These are phyloP conservation scores for Myopa tessellatipennis DNA, from an alignment of 2,888 invertebrate genomes.

Conservation along the genomic window DNA sequence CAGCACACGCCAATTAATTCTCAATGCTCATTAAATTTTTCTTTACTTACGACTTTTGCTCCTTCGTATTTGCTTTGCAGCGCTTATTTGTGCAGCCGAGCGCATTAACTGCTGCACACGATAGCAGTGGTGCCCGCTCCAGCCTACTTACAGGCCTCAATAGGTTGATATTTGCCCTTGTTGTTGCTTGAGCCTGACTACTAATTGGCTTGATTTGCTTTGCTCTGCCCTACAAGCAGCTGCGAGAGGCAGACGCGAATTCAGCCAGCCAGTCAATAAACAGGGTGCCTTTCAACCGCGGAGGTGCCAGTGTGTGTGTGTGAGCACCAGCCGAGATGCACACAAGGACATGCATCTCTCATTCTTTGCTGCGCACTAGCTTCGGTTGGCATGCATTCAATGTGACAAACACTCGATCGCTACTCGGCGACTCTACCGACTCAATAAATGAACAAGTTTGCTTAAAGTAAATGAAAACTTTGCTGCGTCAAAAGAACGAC, in stretches of 20 bases:
- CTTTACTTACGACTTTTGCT: constrained; percentile 32
- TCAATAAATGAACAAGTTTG: neutral
- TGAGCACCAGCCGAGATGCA: neutral
- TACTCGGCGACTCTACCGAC: neutral
- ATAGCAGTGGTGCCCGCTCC: neutral
- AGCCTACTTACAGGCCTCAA: neutral
- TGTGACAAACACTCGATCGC: neutral
- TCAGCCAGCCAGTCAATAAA: constrained; percentile 30
- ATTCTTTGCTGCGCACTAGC: too few species aligned
- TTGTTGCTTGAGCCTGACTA: neutral
- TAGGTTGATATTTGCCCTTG: constrained; percentile 28
- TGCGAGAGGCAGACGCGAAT: too few species aligned
- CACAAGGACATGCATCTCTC: neutral
- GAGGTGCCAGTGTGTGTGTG: neutral
- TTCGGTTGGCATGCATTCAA: too few species aligned
- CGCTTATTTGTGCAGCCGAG: constrained; percentile 30
- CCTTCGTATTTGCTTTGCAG: neutral
- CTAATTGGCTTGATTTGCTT: constrained; percentile 35
- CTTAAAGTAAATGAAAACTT: constrained; percentile 2
- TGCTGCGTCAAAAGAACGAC: neutral
- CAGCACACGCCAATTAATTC: constrained; percentile 48
- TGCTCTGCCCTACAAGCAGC: neutral
- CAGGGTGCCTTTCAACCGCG: neutral
- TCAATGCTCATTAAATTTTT: constrained; percentile 49
- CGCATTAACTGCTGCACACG: constrained; percentile 25